These are phyloP conservation scores for Misgurnus mizolepis DNA, from an alignment of 2,113 vertebrate genomes.

Conservation along the genomic window DNA sequence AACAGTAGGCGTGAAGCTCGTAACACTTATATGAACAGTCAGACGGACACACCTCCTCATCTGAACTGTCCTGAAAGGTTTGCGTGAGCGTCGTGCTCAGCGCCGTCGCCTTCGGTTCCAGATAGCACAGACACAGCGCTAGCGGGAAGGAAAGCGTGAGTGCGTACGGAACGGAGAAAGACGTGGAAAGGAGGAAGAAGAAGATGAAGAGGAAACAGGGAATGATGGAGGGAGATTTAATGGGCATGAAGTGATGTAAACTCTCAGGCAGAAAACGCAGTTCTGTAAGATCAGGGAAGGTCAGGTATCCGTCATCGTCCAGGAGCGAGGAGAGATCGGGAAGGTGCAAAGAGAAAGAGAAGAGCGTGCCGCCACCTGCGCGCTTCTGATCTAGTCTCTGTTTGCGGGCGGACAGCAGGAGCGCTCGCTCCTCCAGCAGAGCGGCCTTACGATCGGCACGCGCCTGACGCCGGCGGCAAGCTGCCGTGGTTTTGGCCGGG, in stretches of 20 bases:
- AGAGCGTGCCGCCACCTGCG: conserved; percentile 79
- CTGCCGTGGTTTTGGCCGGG: conserved; percentile 62
- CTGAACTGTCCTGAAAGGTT: conserved; percentile 99
- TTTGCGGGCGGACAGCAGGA: conserved; percentile 79
- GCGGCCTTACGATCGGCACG: conserved; percentile 78
- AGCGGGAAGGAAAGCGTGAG: conserved; percentile 98
- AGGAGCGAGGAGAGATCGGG: conserved; percentile 89
- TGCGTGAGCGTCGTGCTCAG: conserved; percentile 95
- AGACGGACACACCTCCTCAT: conserved; percentile 85
- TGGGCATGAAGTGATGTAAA: conserved; percentile 89
- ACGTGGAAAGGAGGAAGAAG: conserved; percentile 96
- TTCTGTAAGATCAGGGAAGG: conserved; percentile 90
- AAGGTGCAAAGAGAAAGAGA: conserved; percentile 98
- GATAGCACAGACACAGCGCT: conserved; percentile 99
- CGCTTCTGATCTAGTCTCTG: conserved; percentile 75
- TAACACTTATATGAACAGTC: no score
- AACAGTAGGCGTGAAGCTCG: no score
- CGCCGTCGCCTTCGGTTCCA: conserved; percentile 99
- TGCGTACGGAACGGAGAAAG: conserved; percentile 95
- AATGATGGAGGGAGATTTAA: conserved; percentile 91
- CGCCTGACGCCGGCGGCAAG: conserved; percentile 65
- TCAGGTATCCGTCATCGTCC: conserved; percentile 95
- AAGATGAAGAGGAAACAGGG: conserved; percentile 98
- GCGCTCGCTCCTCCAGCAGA: conserved; percentile 77
- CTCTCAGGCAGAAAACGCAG: conserved; percentile 88